These are phyloP conservation scores for Triplophysa dalaica DNA, from an alignment of 2,113 vertebrate species.

Conservation along the genomic window DNA sequence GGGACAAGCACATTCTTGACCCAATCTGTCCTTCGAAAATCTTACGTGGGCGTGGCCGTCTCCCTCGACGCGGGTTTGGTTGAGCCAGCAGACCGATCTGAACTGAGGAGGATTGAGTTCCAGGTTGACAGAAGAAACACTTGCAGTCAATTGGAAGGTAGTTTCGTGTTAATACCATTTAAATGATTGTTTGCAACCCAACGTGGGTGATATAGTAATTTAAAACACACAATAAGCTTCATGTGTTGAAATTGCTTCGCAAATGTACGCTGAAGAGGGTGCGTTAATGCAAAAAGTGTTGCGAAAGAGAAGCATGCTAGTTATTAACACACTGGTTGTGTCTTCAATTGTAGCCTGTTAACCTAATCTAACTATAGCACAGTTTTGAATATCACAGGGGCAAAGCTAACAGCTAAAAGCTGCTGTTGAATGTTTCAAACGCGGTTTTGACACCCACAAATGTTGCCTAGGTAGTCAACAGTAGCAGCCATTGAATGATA, in stretches of 20 bases:
- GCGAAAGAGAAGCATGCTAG: constrained; percentile 28
- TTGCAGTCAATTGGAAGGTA: constrained; percentile 68
- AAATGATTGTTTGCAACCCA: not conserved
- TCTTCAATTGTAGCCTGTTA: not conserved
- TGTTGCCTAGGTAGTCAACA: not conserved
- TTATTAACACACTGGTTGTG: constrained; percentile 3
- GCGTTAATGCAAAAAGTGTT: constrained; percentile 15
- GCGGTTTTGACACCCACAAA: not conserved
- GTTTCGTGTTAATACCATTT: constrained; percentile 1
- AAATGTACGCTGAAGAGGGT: not conserved
- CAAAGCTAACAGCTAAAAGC: not conserved
- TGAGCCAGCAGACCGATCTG: constrained; percentile 47
- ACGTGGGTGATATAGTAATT: not conserved
- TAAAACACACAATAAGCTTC: not conserved
- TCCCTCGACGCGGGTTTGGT: constrained; percentile 55
- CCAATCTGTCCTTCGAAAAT: not conserved
- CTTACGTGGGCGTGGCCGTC: not conserved
- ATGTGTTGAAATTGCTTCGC: not conserved
- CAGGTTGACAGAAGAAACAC: constrained; percentile 62
- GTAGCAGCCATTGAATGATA: not conserved
- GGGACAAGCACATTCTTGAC: not conserved
- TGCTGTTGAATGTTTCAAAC: not conserved
- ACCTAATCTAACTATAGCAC: not conserved
- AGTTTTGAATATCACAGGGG: not conserved
- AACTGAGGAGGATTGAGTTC: constrained; percentile 55